Base-by-base conservation (phyloP, 2,113 vertebrate species). In the Hiodon tergisus region DNA sequence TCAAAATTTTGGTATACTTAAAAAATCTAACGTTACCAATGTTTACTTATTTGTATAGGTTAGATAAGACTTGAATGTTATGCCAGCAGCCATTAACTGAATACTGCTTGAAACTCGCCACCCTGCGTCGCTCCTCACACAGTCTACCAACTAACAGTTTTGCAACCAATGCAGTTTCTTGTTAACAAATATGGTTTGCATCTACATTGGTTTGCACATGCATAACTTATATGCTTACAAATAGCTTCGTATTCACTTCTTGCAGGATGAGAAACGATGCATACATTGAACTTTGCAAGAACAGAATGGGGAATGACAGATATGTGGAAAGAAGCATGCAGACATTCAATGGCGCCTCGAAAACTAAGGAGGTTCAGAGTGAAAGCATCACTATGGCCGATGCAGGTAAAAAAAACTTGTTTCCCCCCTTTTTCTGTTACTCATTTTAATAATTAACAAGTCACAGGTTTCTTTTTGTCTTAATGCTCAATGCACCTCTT, bases 311-410 rank as follows among this genome's bases (percentile, higher is more conserved):
- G 3, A 93, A 90, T 0, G 90, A 95, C 16, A 81, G 83, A 48
- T 95, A 91, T n/a, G 81, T 88, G 58, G 94, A 93, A 10, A 91
- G 89, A 61, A 83, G 80, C 46, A 86, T 91, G 88, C 95, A 98
- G 85, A 98, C 95, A 0, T n/a, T 97, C 70, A 92, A 87, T 0
- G 89, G 84, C 68, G 88, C 89, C 0, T 16, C 83, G 3, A 98
- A 97, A 82, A 88, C 79, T 77, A 98, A 97, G 82, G 91, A 92
- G 0, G 84, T 90, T 61, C 95, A 98, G 17, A 93, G 87, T 82
- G 90, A 96, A 4, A 76, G 13, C 48, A 74, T 93, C 71, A 0
- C 69, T 71, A 74, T 78, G 81, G 86, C 85, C 78, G 93, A 96
- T 2, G 84, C 92, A 93, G 95, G 96, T 95, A 77, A 80, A 11